Percentiles rank a stretch among this genome's conserved stretches.
phyloP scores from a whole-genome alignment of 2,113 vertebrate species.

The Manacus vitellinus region DNA sequence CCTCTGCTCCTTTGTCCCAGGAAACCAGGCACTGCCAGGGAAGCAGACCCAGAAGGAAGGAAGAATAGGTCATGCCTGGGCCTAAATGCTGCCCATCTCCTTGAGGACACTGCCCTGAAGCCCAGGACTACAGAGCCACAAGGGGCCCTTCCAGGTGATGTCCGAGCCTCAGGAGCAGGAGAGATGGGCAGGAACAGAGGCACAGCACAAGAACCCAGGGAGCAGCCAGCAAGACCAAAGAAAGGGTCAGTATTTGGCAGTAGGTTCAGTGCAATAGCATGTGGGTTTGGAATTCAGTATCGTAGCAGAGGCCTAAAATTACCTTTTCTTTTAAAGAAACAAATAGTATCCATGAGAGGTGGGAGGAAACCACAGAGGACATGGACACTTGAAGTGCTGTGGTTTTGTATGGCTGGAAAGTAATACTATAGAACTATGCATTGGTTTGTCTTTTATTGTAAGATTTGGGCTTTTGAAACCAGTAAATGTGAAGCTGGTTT shows the following conservation, averaged over 20 bases:
- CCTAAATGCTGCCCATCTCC: not conserved
- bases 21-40: not conserved
- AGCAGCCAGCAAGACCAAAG: not conserved
- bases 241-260: not conserved
- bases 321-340: slow-evolving; percentile 18
- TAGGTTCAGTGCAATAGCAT: not conserved
- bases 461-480: not conserved
- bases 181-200: not conserved
- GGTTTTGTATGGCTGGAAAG: slow-evolving; percentile 1
- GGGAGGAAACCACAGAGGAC: not conserved
- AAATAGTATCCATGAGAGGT: slow-evolving; percentile 25
- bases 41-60: not conserved
- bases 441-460: not conserved
- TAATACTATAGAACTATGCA: not conserved
- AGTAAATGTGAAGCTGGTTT: not conserved
- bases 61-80: not conserved
- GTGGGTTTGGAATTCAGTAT: not conserved
- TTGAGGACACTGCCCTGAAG: not conserved
- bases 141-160: not conserved
- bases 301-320: not conserved
- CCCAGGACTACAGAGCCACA: not conserved
- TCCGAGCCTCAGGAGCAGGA: not conserved
- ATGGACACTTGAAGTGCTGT: slow-evolving; percentile 24
- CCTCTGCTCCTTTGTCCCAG: not conserved
- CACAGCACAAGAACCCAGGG: not conserved